Evolutionary conservation across 1,140 invertebrate species (phyloP).

Genomic region (Fopius arisanus): DNA sequence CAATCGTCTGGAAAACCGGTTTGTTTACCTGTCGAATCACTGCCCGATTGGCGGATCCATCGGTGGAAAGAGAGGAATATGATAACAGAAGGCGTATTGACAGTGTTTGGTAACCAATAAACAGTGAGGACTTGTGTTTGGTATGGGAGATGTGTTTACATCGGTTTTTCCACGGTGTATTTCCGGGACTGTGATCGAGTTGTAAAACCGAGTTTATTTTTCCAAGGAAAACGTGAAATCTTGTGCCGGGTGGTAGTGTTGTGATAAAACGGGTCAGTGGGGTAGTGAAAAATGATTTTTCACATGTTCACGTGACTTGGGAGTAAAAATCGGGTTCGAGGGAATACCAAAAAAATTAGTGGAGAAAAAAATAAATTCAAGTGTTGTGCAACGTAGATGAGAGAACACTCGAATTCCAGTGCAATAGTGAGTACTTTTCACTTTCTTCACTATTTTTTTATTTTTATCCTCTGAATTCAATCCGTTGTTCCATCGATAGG

Average conservation of each 20-base stretch:
- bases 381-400: neutral
- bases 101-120: neutral
- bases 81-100: neutral
- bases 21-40: neutral
- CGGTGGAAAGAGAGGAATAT: neutral
- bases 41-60: neutral
- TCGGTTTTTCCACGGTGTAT: neutral
- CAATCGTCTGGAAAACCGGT: neutral
- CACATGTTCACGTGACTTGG: neutral
- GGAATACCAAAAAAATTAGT: neutral
- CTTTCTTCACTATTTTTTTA: neutral
- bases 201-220: neutral
- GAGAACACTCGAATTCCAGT: neutral
- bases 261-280: neutral
- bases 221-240: neutral
- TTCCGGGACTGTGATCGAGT: too few relatives aligned
- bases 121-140: too few relatives aligned
- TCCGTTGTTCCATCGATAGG: neutral
- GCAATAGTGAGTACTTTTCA: neutral
- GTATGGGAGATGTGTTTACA: neutral
- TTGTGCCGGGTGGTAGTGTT: neutral
- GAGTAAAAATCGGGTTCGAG: neutral
- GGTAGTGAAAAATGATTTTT: neutral
- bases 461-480: too few relatives aligned
- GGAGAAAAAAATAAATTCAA: neutral